Evolutionary conservation across 2,113 vertebrate genomes (phyloP).

Genomic region (Ramphastos sulfuratus): DNA sequence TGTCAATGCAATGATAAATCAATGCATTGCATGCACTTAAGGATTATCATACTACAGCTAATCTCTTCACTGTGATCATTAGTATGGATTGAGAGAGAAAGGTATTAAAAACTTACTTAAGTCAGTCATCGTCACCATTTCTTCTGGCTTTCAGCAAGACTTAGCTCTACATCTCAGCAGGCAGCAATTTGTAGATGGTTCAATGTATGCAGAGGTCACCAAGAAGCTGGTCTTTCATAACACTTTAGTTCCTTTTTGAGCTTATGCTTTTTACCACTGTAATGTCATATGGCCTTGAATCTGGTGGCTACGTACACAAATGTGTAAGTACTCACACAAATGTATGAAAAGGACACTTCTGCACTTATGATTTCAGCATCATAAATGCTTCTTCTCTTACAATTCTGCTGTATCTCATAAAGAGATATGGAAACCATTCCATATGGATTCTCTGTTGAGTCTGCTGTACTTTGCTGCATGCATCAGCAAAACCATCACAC

Average conservation of each 20-base stretch:
- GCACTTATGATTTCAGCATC: background rate
- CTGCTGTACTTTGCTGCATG: background rate
- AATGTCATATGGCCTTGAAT: background rate
- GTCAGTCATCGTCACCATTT: background rate
- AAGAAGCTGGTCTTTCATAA: background rate
- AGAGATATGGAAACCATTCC: background rate
- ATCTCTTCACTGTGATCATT: background rate
- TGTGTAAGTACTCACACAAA: background rate
- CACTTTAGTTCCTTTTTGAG: background rate
- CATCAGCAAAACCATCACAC: background rate
- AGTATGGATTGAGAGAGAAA: background rate
- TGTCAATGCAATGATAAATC: background rate
- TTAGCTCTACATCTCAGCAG: background rate
- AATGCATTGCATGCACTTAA: background rate
- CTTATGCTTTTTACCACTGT: background rate
- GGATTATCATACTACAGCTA: background rate
- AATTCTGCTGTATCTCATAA: background rate
- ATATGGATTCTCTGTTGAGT: background rate
- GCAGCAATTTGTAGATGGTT: background rate
- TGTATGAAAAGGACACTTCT: background rate
- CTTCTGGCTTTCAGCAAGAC: background rate
- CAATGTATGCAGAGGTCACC: rapidly evolving
- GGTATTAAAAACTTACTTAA: background rate
- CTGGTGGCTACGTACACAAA: background rate
- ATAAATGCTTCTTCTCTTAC: background rate